Evolutionary conservation across 1,140 invertebrate genomes (phyloP), one percentile per base, ranked within the genome.

Genomic region (Cataglyphis hispanica): DNA sequence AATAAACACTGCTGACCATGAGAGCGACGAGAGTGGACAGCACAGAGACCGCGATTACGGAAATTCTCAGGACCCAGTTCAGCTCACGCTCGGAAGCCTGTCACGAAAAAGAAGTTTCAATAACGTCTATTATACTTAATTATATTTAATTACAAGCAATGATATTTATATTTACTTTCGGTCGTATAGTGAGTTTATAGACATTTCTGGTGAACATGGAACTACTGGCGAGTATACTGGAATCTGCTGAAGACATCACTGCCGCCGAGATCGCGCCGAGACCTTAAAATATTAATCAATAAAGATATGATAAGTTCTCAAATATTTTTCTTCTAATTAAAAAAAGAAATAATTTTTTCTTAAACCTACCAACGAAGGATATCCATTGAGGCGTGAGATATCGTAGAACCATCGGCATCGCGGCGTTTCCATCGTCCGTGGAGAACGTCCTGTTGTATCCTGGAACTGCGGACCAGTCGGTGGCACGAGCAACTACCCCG

Each of bases 191-290:
- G 22, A 97, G 93, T 92, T 97, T 97, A 92, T 98, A 98, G 64
- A 98, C 96, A 93, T 98, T 98, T 83, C 97, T 95, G n/a, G 97
- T 96, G 94, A 98, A 98, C 97, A 98, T 97, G 19, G 97, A 97
- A 89, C 97, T 96, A 16, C 97, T 97, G 8, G 97, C 96, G 3
- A 98, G 94, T 64, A 98, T 96, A 70, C 97, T 97, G 1, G 97
- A 97, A 92, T 98, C 97, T 1, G 97, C 97, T 8, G 97, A 98
- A 5, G 97, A 97, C 97, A 98, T 97, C 1, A 98, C 97, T n/a
- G 97, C 97, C 4, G 97, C 97, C 1, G 97, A 97, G 34, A 98
- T 97, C 6, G 97, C 97, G 11, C 97, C 97, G 2, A 98, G 95
- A n/a, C 97, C 97, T 93, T 61, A 5, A n/a, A 8, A 60, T 43